These are phyloP conservation scores for Polypterus bichir DNA, from an alignment of 2,113 vertebrate species.

Conservation along the genomic window DNA sequence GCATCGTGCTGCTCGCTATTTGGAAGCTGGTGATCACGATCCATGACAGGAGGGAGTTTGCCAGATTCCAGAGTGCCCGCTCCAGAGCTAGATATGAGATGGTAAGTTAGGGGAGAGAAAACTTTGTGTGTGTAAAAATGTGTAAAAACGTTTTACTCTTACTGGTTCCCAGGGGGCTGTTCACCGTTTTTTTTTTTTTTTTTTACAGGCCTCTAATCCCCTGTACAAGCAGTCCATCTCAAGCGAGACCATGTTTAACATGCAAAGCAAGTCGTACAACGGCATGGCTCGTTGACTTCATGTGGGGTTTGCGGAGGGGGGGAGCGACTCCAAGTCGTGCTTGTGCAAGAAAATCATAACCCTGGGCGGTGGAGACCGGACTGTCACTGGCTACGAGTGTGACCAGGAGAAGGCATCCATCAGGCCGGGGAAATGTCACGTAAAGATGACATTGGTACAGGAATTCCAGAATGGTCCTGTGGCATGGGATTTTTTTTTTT, in stretches of 20 bases:
- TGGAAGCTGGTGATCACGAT: constrained; percentile 93
- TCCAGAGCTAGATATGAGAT: constrained; percentile 86
- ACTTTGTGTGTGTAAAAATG: too few species aligned
- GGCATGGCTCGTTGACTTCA: constrained; percentile 72
- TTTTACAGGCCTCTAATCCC: constrained; percentile 77
- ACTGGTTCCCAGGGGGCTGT: too few species aligned
- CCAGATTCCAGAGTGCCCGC: constrained; percentile 80
- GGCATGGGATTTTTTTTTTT: too few species aligned
- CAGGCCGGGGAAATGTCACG: neutral
- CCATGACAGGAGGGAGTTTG: constrained; percentile 80
- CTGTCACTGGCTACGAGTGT: neutral
- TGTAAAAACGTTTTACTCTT: too few species aligned
- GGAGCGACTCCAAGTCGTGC: constrained; percentile 35
- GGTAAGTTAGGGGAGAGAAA: constrained; percentile 45
- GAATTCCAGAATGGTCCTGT: too few species aligned
- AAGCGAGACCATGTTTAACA: constrained; percentile 72
- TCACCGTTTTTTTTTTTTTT: neutral
- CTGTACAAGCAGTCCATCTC: constrained; percentile 84
- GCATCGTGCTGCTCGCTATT: constrained; percentile 63
- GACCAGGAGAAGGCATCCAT: neutral
- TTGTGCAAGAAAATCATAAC: constrained; percentile 31
- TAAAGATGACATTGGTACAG: neutral
- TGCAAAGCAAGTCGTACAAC: constrained; percentile 75
- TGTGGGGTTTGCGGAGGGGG: constrained; percentile 3
- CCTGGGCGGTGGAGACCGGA: neutral